A percentile compares a stretch with the other conserved stretches of the same genome.
These are phyloP conservation scores for Tipula vernalis DNA, from an alignment of 2,888 invertebrate genomes.

Conservation along the genomic window DNA sequence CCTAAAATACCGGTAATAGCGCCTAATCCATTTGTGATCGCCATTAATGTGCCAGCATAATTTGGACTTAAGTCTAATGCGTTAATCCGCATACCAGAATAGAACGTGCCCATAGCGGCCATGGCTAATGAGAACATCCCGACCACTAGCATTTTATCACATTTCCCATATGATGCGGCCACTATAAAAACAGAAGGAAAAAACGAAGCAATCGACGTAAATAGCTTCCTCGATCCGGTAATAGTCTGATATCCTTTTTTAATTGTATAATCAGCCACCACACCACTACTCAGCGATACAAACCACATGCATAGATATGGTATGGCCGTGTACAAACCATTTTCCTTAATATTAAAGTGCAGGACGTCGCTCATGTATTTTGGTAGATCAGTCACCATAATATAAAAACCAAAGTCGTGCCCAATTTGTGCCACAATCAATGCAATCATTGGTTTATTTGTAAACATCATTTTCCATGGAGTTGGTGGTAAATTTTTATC, in stretches of 20 bases:
- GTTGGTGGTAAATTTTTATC: slow-evolving; percentile 45
- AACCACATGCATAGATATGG: slow-evolving; percentile 51
- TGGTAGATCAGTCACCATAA: slow-evolving; percentile 51
- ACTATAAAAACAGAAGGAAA: slow-evolving; percentile 56
- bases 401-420: slow-evolving; percentile 54
- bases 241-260: slow-evolving; percentile 43
- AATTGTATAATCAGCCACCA: slow-evolving; percentile 55
- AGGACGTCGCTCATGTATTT: slow-evolving; percentile 50
- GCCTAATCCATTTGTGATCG: slow-evolving; percentile 58
- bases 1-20: slow-evolving; percentile 58
- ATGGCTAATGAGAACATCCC: slow-evolving; percentile 51
- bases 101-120: slow-evolving; percentile 58
- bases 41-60: slow-evolving; percentile 54
- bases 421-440: slow-evolving; percentile 59
- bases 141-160: slow-evolving; percentile 46
- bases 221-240: slow-evolving; percentile 46
- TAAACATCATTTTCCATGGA: slow-evolving; percentile 61
- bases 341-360: slow-evolving; percentile 45
- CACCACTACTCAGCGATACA: slow-evolving; percentile 45
- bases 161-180: slow-evolving; percentile 56
- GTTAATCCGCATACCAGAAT: slow-evolving; percentile 58
- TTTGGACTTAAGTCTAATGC: slow-evolving; percentile 53
- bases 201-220: slow-evolving; percentile 54
- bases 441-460: slow-evolving; percentile 58
- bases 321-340: slow-evolving; percentile 45